Evolutionary conservation across 2,888 invertebrate species (phyloP), one percentile per base, ranked within the genome.

Genomic region (Trisateles emortualis): DNA sequence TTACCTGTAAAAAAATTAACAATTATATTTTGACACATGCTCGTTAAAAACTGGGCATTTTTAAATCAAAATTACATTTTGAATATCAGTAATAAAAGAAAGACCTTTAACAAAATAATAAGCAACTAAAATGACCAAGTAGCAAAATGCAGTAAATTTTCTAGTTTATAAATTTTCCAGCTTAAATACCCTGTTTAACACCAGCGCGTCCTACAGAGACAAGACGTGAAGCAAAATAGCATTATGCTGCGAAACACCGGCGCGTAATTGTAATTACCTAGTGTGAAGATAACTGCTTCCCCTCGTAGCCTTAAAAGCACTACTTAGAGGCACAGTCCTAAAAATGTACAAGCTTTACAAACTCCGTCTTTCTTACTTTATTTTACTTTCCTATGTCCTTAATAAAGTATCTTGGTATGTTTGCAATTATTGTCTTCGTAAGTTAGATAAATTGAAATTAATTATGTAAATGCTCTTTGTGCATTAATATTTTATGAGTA

Each of bases 221-320:
- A 50, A 61, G 53, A 65, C 49, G 50, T 59, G 52, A 46, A 52
- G 60, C 63, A 69, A 68, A 72, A 68, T 59, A 68, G 62, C 60
- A 68, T 69, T 72, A 76, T 72, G 70, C 68, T 64, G 71, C 59
- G 68, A 68, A 71, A 74, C 69, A 59, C 57, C 60, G 59, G 22
- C 62, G 22, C 62, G 59, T 78, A 78, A 78, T 76, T 75, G 76
- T 82, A 79, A 79, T 81, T 81, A 76, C 74, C 68, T 49, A 72
- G 72, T 76, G 76, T 69, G 74, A 74, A 70, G 71, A 62, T 81
- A 83, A 83, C 77, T 76, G 73, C 69, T 68, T 74, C 76, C 67
- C 67, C 69, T 70, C 66, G 71, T 72, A 64, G 67, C 70, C 59
- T 67, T 75, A 78, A 76, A 73, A 75, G 76, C 71, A 65, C 66